phyloP scores from a whole-genome alignment of 1,140 invertebrate species.

The Pseudomyrmex gracilis region DNA sequence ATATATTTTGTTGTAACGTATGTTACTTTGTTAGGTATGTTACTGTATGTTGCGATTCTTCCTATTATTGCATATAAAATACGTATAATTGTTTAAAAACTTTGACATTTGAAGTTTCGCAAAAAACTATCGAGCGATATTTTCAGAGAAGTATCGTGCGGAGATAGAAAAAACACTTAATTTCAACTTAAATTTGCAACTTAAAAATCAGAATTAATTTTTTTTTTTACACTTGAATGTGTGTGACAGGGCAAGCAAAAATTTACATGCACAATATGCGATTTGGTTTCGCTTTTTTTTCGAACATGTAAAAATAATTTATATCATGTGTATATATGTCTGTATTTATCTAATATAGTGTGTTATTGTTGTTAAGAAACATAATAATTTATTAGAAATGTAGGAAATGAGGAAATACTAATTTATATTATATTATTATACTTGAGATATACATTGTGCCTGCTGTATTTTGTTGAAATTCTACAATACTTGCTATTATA shows the following conservation, averaged over 20 bases:
- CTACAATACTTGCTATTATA: too few relatives aligned
- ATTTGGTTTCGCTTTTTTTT: constrained; percentile 19
- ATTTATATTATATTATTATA: background rate
- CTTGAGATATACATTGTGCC: too few relatives aligned
- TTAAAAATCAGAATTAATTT: too few relatives aligned
- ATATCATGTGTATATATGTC: constrained; percentile 26
- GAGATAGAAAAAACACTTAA: constrained; percentile 24
- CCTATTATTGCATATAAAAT: constrained; percentile 5
- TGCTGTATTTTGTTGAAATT: too few relatives aligned
- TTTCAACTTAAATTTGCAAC: background rate
- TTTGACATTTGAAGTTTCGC: background rate
- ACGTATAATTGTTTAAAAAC: constrained; percentile 12
- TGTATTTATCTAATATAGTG: constrained; percentile 22
- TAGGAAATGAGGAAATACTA: background rate
- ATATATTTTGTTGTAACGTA: constrained; percentile 32
- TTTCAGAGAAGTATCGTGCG: background rate
- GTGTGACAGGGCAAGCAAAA: background rate
- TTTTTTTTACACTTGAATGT: background rate
- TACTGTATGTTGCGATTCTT: constrained; percentile 38
- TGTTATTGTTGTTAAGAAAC: constrained; percentile 26
- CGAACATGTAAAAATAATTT: constrained; percentile 10
- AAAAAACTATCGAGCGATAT: constrained; percentile 1
- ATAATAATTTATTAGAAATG: constrained; percentile 40
- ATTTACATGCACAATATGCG: constrained; percentile 23
- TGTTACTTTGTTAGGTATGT: constrained; percentile 32